phyloP scores from a whole-genome alignment of 2,797 vertebrate species.

The Hirundo rustica region DNA sequence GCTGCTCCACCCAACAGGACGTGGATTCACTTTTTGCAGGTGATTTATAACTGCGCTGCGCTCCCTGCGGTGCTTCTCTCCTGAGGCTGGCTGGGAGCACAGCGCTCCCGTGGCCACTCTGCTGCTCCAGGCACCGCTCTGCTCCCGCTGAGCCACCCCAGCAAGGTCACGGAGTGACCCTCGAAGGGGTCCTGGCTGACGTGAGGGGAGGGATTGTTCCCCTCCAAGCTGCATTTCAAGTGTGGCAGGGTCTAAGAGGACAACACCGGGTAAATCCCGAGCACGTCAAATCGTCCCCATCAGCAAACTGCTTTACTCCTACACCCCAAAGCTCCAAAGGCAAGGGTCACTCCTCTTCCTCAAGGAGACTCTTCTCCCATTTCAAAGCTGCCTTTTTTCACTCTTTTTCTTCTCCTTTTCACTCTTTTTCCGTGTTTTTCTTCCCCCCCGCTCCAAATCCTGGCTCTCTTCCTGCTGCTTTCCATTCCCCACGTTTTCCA shows the following conservation, averaged over 20 bases:
- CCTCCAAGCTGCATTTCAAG: neutral
- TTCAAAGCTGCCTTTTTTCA: neutral
- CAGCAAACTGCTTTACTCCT: neutral
- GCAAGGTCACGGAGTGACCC: neutral
- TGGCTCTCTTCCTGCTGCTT: neutral
- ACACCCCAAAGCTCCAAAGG: neutral
- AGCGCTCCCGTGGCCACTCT: neutral
- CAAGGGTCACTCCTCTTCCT: neutral
- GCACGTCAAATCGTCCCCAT: neutral
- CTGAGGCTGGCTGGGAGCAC: neutral
- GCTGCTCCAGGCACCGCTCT: neutral
- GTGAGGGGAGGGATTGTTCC: neutral
- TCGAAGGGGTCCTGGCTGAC: neutral
- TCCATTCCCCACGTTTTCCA: neutral
- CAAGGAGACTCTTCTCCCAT: neutral
- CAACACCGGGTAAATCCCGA: neutral
- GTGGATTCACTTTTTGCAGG: neutral
- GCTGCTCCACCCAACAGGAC: neutral
- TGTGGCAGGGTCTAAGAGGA: neutral
- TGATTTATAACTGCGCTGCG: neutral
- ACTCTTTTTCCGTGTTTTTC: too few relatives aligned
- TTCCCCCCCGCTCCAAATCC: fast-evolving
- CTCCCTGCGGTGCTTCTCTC: neutral
- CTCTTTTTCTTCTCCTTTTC: too few relatives aligned
- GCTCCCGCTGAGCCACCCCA: neutral